Evolutionary conservation across 2,113 vertebrate species (phyloP).

Genomic region (Ailurus styani): DNA sequence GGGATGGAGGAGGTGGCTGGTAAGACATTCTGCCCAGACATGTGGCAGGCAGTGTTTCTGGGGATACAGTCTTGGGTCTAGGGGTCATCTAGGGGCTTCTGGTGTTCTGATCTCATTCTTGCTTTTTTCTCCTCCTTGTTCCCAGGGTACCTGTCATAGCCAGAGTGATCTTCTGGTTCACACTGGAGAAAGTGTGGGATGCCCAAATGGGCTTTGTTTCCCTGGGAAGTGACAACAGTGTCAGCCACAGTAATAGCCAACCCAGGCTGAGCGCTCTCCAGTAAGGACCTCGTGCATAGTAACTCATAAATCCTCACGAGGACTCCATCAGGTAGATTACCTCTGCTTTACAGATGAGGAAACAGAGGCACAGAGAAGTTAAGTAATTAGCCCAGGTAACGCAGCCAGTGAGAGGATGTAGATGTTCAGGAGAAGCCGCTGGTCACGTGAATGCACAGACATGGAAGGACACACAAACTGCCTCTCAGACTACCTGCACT

Average conservation of each 20-base stretch:
- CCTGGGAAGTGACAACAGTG: not conserved
- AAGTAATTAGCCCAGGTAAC: not conserved
- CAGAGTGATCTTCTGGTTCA: not conserved
- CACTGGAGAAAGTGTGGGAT: not conserved
- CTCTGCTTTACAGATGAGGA: not conserved
- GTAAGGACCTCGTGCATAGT: no score
- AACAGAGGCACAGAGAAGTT: not conserved
- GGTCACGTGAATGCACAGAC: not conserved
- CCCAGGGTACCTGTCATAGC: not conserved
- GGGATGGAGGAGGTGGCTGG: rapidly evolving
- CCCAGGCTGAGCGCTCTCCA: not conserved
- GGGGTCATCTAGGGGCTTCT: not conserved
- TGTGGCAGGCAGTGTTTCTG: not conserved
- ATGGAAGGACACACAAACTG: not conserved
- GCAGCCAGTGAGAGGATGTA: not conserved
- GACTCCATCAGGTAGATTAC: not conserved
- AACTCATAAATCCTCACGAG: not conserved
- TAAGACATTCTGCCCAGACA: not conserved
- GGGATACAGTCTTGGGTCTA: not conserved
- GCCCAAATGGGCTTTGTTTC: not conserved
- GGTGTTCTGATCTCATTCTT: not conserved
- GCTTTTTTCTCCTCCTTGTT: not conserved
- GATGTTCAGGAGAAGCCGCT: not conserved
- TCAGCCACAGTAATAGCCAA: not conserved
- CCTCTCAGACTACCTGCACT: not conserved